Conservation (phyloP, 2,113 vertebrate genomes). For the Hippoglossus stenolepis region DNA sequence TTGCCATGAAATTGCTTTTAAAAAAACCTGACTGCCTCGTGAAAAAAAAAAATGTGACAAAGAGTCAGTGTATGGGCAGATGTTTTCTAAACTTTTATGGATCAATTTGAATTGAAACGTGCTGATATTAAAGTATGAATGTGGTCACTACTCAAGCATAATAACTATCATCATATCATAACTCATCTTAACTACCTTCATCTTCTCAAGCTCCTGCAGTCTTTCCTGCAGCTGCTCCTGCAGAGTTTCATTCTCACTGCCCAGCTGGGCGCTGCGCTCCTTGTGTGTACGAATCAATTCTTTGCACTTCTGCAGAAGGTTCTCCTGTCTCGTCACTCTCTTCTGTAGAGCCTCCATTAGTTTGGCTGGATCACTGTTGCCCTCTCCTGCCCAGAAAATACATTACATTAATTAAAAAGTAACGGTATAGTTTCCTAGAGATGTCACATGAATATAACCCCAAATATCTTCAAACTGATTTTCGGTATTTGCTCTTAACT, state of each 20-base stretch:
- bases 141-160: neutral
- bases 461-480: neutral
- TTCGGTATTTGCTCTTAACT: neutral
- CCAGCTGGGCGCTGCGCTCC: slow-evolving; percentile 86
- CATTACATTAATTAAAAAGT: slow-evolving; percentile 28
- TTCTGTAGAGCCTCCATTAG: slow-evolving; percentile 86
- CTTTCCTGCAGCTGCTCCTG: slow-evolving; percentile 95
- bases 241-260: slow-evolving; percentile 92
- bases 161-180: neutral
- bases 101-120: neutral
- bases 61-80: neutral
- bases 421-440: neutral
- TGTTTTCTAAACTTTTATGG: neutral
- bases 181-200: slow-evolving; percentile 84
- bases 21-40: neutral
- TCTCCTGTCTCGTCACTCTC: slow-evolving; percentile 91
- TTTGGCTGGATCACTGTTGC: slow-evolving; percentile 79
- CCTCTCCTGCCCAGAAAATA: slow-evolving; percentile 77
- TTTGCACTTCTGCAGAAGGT: slow-evolving; percentile 91
- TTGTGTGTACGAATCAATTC: slow-evolving; percentile 87
- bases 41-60: neutral
- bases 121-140: neutral
- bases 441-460: neutral
- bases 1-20: slow-evolving; percentile 6
- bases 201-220: slow-evolving; percentile 95